These are phyloP conservation scores for Rhynchotus rufescens DNA, from an alignment of 2,797 vertebrate genomes.

Conservation along the genomic window DNA sequence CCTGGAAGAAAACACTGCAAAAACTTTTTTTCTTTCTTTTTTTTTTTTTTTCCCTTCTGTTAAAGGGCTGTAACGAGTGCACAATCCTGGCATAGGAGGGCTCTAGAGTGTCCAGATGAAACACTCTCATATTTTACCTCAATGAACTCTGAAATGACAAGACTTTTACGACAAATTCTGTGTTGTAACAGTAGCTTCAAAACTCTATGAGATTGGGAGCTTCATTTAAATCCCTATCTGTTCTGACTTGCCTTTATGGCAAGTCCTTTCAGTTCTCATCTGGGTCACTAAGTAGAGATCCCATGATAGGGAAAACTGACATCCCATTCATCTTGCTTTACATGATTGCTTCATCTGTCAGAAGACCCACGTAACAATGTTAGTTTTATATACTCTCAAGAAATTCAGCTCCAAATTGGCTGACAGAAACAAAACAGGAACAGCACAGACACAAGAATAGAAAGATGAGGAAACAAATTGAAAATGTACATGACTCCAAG, in stretches of 20 bases:
- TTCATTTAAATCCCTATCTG: conserved; percentile 71
- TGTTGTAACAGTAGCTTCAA: conserved; percentile 67
- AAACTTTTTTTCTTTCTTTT: not conserved
- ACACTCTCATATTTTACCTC: conserved; percentile 77
- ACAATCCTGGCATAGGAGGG: not conserved
- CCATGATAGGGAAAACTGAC: conserved; percentile 86
- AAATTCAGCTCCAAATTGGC: conserved; percentile 62
- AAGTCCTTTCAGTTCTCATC: conserved; percentile 81
- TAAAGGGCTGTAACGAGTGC: conserved; percentile 26
- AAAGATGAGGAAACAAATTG: conserved; percentile 17
- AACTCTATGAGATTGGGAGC: conserved; percentile 73
- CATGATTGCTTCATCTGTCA: conserved; percentile 82
- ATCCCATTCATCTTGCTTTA: conserved; percentile 89
- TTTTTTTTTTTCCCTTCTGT: not conserved
- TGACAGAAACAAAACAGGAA: conserved; percentile 49
- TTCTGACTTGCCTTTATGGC: conserved; percentile 73
- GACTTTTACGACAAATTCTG: conserved; percentile 80
- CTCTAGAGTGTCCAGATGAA: conserved; percentile 71
- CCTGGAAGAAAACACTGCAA: conserved; percentile 54
- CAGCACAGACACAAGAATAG: not conserved
- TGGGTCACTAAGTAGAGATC: conserved; percentile 86
- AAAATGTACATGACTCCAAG: conserved; percentile 38
- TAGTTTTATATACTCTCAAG: conserved; percentile 76
- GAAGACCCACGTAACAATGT: conserved; percentile 80
- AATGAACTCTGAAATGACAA: conserved; percentile 81